A percentile compares a stretch with the other conserved stretches of the same genome.
Evolutionary conservation across 2,113 vertebrate genomes (phyloP).

Genomic region (Microtus pennsylvanicus): DNA sequence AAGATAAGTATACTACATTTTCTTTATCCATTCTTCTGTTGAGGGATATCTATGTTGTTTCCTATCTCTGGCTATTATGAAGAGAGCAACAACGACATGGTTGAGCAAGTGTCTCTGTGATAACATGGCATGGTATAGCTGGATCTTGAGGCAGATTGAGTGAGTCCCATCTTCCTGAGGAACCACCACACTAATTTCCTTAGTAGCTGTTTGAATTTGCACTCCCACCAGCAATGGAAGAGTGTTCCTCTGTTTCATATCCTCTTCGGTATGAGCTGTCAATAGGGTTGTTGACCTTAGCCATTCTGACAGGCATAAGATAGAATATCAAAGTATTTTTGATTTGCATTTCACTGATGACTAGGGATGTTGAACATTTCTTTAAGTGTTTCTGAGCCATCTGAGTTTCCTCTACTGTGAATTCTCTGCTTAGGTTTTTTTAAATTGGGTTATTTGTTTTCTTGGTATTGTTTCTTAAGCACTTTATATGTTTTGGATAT

Average conservation of each 20-base stretch:
- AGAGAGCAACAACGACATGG: too few species aligned
- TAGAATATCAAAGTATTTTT: neutral
- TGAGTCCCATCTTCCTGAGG: neutral
- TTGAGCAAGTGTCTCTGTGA: neutral
- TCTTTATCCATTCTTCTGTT: too few species aligned
- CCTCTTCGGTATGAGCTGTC: too few species aligned
- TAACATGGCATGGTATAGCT: neutral
- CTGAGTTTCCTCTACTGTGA: neutral
- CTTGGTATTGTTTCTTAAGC: neutral
- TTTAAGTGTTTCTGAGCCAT: neutral
- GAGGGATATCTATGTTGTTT: too few species aligned
- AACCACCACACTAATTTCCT: neutral
- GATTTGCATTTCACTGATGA: neutral
- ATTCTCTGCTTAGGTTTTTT: neutral
- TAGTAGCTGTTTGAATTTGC: neutral
- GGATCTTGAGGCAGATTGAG: too few species aligned
- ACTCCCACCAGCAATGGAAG: neutral
- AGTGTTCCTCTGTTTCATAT: neutral
- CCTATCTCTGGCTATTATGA: too few species aligned
- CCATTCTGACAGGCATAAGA: neutral
- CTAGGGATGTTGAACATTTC: neutral
- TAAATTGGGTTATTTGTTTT: neutral
- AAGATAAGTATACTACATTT: too few species aligned
- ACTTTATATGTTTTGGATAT: neutral
- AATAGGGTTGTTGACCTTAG: neutral